Base-by-base conservation (phyloP, 2,797 vertebrate species). In the Coregonus ussuriensis region DNA sequence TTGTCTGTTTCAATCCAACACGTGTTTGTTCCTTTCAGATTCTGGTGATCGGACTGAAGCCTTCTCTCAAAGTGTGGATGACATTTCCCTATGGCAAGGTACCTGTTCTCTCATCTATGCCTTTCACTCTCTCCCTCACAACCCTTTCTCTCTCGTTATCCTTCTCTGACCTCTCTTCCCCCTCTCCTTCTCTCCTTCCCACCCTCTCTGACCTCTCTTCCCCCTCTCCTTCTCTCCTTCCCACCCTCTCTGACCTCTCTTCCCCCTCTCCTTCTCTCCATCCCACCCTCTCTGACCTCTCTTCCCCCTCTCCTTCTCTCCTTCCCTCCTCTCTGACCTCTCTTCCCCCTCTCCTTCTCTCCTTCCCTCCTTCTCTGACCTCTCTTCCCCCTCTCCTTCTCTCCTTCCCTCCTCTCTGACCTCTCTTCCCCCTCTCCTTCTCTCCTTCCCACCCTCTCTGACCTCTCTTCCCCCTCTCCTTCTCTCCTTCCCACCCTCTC, bases 11-110 rank as follows among this genome's bases (percentile, higher is more conserved):
- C 31, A 15, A 15, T 76, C 31, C 16, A 11, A 63, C 35, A 25
- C 35, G 18, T 63, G 69, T 11, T 62, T 65, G 13, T 79, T 71
- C 16, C 15, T 67, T 89, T 53, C 89, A 99, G 97, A 98, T 99
- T 80, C 86, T 99, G 41, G 96, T 99, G 77, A 98, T 99, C 83
- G 98, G 97, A 81, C 90, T 99, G 78, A 99, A 98, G 81, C 98
- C 98, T 0, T 95, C 96, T 31, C 93, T 99, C 79, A 99, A 99
- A 87, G 98, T 99, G 62, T 99, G 97, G 98, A 97, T 99, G 96
- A 99, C 97, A 3, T 98, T 98, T 91, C 97, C 98, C 14, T 98
- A 99, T 0, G 96, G 94, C 82, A 96, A 96, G 88, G 98, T 99
- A 87, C 93, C 25, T 1, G 7, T 18, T 11, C 47, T 7, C 37